Percentiles rank a stretch among this genome's conserved stretches.
Evolutionary conservation across 2,797 vertebrate genomes (phyloP).

Genomic region (Cynodonichthys magdalenae): DNA sequence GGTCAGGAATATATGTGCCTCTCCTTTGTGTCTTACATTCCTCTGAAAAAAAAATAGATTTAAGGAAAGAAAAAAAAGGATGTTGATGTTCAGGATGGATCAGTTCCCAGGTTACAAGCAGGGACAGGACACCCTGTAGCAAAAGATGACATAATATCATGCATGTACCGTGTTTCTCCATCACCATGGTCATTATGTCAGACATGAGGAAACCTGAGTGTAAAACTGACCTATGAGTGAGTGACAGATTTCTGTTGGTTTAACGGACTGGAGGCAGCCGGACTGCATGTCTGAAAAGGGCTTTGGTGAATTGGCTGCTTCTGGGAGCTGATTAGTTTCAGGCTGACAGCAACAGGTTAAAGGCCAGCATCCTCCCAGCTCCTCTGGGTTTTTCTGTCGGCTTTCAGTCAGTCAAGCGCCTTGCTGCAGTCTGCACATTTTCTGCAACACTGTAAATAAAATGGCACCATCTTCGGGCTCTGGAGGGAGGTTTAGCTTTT

Average conservation of each 20-base stretch:
- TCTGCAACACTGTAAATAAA: conserved; percentile 6
- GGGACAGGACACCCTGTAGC: not conserved
- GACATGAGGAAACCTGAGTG: conserved; percentile 1
- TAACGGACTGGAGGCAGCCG: conserved; percentile 6
- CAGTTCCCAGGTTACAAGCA: not conserved
- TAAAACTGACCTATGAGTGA: conserved; percentile 1
- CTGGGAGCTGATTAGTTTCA: conserved; percentile 28
- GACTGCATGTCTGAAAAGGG: conserved; percentile 7
- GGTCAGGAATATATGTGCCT: too few species aligned
- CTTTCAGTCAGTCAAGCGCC: conserved; percentile 15
- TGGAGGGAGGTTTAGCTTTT: not conserved
- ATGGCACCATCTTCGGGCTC: not conserved
- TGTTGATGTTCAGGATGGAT: not conserved
- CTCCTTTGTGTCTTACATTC: not conserved
- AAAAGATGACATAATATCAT: not conserved
- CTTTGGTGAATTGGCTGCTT: conserved; percentile 5
- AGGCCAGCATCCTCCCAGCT: conserved; percentile 18
- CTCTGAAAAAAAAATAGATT: not conserved
- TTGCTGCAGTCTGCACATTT: conserved; percentile 8
- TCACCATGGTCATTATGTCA: not conserved
- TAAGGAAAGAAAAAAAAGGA: not conserved
- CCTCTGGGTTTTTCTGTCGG: conserved; percentile 10
- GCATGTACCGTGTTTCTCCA: not conserved
- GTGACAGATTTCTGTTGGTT: conserved; percentile 1
- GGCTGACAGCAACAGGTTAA: conserved; percentile 30